Conservation (phyloP, 2,113 vertebrate species). For the Lipophrys pholis region DNA sequence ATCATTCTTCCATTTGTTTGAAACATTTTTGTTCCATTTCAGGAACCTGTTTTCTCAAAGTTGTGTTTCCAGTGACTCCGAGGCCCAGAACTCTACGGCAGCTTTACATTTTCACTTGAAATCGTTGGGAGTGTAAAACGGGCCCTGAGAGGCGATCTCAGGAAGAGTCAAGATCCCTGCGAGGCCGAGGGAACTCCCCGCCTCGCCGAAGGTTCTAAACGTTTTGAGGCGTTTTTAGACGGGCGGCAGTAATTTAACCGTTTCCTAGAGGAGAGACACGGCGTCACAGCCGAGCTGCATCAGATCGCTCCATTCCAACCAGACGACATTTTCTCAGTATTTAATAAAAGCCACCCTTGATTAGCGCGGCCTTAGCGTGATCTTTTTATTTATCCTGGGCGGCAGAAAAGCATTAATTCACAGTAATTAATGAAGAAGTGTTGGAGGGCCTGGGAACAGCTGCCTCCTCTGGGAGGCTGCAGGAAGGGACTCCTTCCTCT, state of each 20-base stretch:
- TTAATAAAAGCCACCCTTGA: constrained; percentile 80
- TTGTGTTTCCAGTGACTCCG: no score
- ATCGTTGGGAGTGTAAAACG: no score
- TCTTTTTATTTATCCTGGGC: constrained; percentile 74
- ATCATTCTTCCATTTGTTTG: no score
- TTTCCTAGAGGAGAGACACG: constrained; percentile 39
- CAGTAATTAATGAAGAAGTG: constrained; percentile 80
- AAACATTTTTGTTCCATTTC: no score
- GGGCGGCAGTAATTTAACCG: no score
- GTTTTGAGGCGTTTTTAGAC: no score
- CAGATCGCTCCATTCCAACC: constrained; percentile 57
- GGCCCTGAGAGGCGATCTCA: no score
- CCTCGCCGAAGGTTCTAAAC: background rate
- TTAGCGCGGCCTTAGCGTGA: constrained; percentile 67
- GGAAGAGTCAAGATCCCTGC: no score
- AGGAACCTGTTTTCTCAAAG: no score
- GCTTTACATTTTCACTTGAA: no score
- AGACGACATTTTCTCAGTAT: constrained; percentile 76
- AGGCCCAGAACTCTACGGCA: no score
- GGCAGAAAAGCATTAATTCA: constrained; percentile 78
- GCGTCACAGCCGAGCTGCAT: constrained; percentile 57
- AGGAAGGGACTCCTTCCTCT: constrained; percentile 68
- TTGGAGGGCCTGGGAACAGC: constrained; percentile 74
- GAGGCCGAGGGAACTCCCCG: constrained; percentile 55
- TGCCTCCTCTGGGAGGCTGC: constrained; percentile 75